Conservation (phyloP, 2,113 vertebrate species). For the Synodontis membranacea region DNA sequence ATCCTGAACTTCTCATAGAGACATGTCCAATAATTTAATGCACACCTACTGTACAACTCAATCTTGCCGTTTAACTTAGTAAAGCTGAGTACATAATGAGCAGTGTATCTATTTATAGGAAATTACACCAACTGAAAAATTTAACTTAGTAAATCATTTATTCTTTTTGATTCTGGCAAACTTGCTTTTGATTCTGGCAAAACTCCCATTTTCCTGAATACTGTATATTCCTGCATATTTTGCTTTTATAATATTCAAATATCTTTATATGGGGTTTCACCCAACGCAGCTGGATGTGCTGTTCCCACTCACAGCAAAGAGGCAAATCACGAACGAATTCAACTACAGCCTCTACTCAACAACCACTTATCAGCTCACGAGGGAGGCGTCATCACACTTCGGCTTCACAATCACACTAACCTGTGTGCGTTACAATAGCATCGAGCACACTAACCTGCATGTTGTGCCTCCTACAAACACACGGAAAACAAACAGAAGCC, state of each 20-base stretch:
- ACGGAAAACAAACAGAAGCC: background rate
- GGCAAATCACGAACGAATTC: background rate
- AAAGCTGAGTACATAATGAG: background rate
- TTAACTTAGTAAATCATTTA: background rate
- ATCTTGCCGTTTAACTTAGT: background rate
- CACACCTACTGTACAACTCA: too few relatives aligned
- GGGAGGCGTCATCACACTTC: slow-evolving; percentile 11
- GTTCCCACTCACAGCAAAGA: slow-evolving; percentile 10
- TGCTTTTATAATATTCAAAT: background rate
- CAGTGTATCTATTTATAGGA: background rate
- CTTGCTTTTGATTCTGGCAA: background rate
- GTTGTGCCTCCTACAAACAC: slow-evolving; percentile 23
- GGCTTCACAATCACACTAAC: slow-evolving; percentile 4
- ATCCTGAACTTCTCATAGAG: background rate
- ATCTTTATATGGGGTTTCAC: background rate
- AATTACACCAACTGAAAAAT: background rate
- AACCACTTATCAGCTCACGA: slow-evolving; percentile 23
- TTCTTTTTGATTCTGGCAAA: background rate
- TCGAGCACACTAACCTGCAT: slow-evolving; percentile 6
- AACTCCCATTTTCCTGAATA: background rate
- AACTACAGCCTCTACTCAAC: background rate
- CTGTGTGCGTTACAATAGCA: slow-evolving; percentile 29
- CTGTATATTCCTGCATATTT: background rate
- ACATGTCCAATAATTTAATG: background rate
- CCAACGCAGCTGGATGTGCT: background rate